Percentiles rank a stretch among this genome's conserved stretches.
These are phyloP conservation scores for Endomychus coccineus DNA, from an alignment of 2,888 invertebrate genomes.

Conservation along the genomic window DNA sequence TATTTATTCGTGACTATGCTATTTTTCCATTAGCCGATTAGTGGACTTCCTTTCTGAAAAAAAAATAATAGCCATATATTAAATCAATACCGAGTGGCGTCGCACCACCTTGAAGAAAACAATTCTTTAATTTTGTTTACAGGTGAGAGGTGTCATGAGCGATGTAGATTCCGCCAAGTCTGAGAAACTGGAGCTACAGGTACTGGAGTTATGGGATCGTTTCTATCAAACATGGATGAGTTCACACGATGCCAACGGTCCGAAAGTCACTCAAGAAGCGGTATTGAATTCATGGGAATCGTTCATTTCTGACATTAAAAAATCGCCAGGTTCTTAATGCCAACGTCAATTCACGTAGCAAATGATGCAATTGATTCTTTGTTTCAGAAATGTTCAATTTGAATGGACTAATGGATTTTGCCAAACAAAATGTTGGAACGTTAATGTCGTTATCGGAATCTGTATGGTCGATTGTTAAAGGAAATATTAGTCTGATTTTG, in stretches of 20 bases:
- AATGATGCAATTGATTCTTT: constrained; percentile 9
- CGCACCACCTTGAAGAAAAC: too few relatives aligned
- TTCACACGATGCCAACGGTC: constrained; percentile 56
- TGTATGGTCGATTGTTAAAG: constrained; percentile 84
- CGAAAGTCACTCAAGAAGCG: constrained; percentile 65
- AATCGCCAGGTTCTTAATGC: constrained; percentile 58
- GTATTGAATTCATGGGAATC: constrained; percentile 66
- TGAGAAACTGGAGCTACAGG: constrained; percentile 76
- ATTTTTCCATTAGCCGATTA: too few relatives aligned
- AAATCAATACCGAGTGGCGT: too few relatives aligned
- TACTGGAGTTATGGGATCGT: constrained; percentile 88
- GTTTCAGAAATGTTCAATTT: constrained; percentile 62
- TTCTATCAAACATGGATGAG: constrained; percentile 90
- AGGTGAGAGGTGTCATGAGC: constrained; percentile 71
- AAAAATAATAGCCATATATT: too few relatives aligned
- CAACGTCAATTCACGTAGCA: neutral
- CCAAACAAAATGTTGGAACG: constrained; percentile 85
- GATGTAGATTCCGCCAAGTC: constrained; percentile 76
- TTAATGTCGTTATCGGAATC: constrained; percentile 80
- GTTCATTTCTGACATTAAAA: constrained; percentile 63
- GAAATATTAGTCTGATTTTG: constrained; percentile 80
- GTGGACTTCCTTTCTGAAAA: too few relatives aligned
- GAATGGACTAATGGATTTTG: constrained; percentile 69
- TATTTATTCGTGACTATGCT: too few relatives aligned
- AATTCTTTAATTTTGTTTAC: too few relatives aligned